phyloP scores from a whole-genome alignment of 2,888 invertebrate genomes.

The Autographa pulchrina region DNA sequence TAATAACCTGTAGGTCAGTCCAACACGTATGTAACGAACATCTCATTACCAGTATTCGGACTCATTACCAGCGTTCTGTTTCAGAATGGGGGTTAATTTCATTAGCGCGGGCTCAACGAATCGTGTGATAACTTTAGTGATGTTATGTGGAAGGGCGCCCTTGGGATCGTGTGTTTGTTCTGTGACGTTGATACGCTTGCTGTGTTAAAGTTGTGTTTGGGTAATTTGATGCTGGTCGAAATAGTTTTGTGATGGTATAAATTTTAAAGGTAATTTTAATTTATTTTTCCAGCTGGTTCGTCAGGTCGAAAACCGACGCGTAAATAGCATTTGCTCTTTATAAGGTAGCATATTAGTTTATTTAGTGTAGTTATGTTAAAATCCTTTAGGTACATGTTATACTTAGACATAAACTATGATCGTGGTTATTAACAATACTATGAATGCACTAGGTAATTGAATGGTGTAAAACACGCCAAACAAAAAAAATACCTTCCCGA shows the following conservation, averaged over 20 bases:
- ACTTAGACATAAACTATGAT: no score
- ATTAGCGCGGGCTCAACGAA: constrained; percentile 87
- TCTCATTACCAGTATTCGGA: constrained; percentile 84
- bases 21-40: constrained; percentile 78
- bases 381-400: no score
- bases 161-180: constrained; percentile 76
- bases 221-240: constrained; percentile 13
- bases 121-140: constrained; percentile 88
- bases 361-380: no score
- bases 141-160: constrained; percentile 82
- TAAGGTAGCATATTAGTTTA: no score
- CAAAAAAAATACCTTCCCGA: no score
- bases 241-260: neutral
- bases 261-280: neutral
- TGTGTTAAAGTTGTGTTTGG: constrained; percentile 39
- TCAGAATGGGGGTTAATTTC: constrained; percentile 86
- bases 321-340: no score
- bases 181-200: constrained; percentile 74
- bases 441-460: no score
- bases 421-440: no score
- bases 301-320: no score
- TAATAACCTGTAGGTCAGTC: constrained; percentile 69
- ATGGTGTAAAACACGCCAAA: no score
- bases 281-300: no score
- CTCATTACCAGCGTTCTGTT: constrained; percentile 77